A percentile compares a stretch with the other conserved stretches of the same genome.
These are phyloP conservation scores for Carassius carassius DNA, from an alignment of 2,113 vertebrate genomes.

Conservation along the genomic window DNA sequence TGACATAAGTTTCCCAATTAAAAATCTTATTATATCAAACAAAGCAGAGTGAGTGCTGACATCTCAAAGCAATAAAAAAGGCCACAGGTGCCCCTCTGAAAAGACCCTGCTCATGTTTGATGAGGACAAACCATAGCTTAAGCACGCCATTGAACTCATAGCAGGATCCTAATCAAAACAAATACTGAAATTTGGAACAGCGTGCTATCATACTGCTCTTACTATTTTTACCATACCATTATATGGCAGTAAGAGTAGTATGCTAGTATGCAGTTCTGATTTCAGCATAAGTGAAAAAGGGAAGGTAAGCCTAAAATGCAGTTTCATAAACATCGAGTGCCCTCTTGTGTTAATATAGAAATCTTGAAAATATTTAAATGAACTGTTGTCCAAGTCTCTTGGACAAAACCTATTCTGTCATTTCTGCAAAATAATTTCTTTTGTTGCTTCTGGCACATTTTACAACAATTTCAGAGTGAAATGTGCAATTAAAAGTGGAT, in stretches of 20 bases:
- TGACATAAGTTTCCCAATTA: constrained; percentile 46
- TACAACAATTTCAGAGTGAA: too few relatives aligned
- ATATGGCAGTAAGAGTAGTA: background rate
- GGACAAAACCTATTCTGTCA: background rate
- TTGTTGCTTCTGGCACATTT: too few relatives aligned
- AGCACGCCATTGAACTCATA: background rate
- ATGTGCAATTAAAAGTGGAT: too few relatives aligned
- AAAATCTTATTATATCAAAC: constrained; percentile 39
- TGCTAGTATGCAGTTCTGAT: background rate
- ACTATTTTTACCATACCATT: background rate
- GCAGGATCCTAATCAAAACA: background rate
- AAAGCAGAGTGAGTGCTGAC: constrained; percentile 20
- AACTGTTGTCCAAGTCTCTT: background rate
- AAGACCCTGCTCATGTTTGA: constrained; percentile 18
- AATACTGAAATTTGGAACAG: background rate
- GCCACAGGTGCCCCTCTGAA: constrained; percentile 24
- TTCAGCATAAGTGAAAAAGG: background rate
- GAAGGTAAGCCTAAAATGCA: background rate
- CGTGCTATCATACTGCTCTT: background rate
- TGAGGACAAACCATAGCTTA: background rate
- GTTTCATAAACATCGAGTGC: background rate
- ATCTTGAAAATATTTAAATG: background rate
- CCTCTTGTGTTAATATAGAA: background rate
- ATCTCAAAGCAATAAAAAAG: constrained; percentile 28
- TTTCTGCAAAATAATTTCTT: background rate